Base-by-base conservation (phyloP, 2,888 invertebrate species). In the Eumerus sabulonum region DNA sequence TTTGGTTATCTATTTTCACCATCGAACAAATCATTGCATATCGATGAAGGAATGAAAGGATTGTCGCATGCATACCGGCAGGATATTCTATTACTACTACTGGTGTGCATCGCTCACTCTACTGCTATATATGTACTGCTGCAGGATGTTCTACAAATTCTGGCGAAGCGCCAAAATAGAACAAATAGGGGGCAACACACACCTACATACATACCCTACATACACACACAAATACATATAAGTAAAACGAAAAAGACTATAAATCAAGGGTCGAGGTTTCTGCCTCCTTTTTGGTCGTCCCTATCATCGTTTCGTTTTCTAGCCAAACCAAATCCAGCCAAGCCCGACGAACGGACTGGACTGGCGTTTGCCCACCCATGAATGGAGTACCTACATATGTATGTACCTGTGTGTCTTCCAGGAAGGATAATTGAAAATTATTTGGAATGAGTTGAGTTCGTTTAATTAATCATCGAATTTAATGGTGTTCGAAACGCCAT, bases 21-120 rank as follows among this genome's bases (percentile, higher is more conserved):
- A 77, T 59, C 74, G 74, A 68, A 79, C 73, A 79, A 79, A 79
- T 79, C 79, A 79, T 70, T 79, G 79, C 68, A 79, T 70, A 79
- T 79, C 79, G 79, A 79, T 68, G 73, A 56, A 74, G 68, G 71
- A 71, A 79, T 73, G 77, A 79, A 79, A 73, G 73, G 77, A 79
- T 74, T 70, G 79, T 74, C 73, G 60, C 73, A 59, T 59, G 63
- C 57, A 59, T 17, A 16, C 63, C 57, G 54, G 68, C 64, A 73
- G 73, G 73, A 73, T 73, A 44, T 73, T 57, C 67, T 42, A 27
- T 27, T 27, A 2, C 27, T 27, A 7, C 27, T 27, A 27, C 27
- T 27, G 27, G 3, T 27, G 27, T 7, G 2, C 27, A n/a, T n/a
- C n/a, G n/a, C n/a, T n/a, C n/a, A n/a, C n/a, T n/a, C n/a, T 27